Evolutionary conservation across 2,113 vertebrate species (phyloP).

Genomic region (Merops nubicus): DNA sequence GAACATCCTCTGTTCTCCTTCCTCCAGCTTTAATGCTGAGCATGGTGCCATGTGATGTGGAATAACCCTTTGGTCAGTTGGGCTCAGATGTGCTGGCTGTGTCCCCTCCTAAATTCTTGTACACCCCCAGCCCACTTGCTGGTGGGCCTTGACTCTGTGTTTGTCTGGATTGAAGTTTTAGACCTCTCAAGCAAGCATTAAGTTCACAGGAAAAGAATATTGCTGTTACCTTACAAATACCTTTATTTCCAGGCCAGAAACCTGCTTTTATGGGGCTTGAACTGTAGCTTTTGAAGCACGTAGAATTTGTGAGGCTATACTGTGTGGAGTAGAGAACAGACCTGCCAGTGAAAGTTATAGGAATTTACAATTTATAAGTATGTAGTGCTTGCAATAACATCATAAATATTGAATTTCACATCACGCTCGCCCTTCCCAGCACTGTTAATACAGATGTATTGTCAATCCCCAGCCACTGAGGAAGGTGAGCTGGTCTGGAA

Average conservation of each 20-base stretch:
- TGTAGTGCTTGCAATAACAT: constrained; percentile 45
- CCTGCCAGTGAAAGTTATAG: constrained; percentile 8
- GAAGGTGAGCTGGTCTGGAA: constrained; percentile 13
- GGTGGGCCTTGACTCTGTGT: not conserved
- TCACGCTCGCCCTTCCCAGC: constrained; percentile 28
- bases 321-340: not conserved
- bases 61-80: not conserved
- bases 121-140: not conserved
- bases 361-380: constrained; percentile 51
- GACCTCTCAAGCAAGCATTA: not conserved
- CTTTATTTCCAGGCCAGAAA: not conserved
- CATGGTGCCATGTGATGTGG: not conserved
- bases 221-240: not conserved
- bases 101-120: not conserved
- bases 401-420: constrained; percentile 64
- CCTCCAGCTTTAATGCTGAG: not conserved
- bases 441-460: constrained; percentile 48
- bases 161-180: no score
- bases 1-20: not conserved
- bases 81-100: not conserved
- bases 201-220: not conserved
- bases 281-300: not conserved
- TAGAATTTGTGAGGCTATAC: not conserved
- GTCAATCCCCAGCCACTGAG: constrained; percentile 27
- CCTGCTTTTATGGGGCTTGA: not conserved